Conservation (phyloP, 2,797 vertebrate genomes). For the Gallinago nigripennis region DNA sequence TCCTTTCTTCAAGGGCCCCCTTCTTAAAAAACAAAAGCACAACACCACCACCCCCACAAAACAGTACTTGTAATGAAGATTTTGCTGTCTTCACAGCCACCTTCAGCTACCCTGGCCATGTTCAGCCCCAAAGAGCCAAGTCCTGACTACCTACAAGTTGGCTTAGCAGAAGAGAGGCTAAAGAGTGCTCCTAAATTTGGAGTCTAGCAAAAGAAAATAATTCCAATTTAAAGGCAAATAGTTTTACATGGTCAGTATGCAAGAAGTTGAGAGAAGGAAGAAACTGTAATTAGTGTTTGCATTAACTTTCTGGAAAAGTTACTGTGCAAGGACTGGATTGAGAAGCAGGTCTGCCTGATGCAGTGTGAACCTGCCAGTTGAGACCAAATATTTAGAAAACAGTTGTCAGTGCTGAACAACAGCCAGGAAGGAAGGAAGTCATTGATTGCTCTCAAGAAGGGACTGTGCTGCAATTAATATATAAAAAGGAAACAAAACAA, state of each 20-base stretch:
- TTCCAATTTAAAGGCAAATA: not conserved
- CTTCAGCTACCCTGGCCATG: not conserved
- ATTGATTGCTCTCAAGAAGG: not conserved
- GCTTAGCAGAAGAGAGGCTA: not conserved
- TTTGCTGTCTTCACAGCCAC: not conserved
- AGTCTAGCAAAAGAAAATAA: not conserved
- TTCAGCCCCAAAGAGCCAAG: not conserved
- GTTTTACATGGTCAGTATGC: not conserved
- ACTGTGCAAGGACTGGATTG: fast-evolving
- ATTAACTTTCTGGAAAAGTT: not conserved
- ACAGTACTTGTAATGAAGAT: not conserved
- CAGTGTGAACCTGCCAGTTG: not conserved
- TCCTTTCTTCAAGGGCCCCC: not conserved
- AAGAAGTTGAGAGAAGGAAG: not conserved
- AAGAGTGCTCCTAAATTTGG: not conserved
- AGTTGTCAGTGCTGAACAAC: not conserved
- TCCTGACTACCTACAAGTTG: not conserved
- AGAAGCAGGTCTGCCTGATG: not conserved
- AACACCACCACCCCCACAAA: not conserved
- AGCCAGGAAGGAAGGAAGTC: not conserved
- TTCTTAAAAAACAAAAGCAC: not conserved
- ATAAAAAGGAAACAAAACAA: not conserved
- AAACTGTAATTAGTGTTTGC: not conserved
- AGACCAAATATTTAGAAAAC: not conserved
- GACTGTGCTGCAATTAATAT: not conserved